phyloP scores from a whole-genome alignment of 2,797 vertebrate species.

The Labeo calbasu region DNA sequence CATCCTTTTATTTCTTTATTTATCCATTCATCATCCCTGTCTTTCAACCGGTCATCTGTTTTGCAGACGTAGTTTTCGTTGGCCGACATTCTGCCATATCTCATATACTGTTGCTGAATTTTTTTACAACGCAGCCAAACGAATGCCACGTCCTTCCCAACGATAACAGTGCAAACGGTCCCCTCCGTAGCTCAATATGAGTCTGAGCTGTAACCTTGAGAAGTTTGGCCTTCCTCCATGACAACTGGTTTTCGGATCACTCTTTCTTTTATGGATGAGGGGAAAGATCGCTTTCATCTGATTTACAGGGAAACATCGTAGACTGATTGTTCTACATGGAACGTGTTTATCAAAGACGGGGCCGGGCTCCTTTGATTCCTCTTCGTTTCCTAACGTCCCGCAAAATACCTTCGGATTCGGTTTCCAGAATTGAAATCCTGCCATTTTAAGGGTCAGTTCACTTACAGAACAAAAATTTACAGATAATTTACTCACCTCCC shows the following conservation, averaged over 20 bases:
- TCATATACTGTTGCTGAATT: slow-evolving; percentile 53
- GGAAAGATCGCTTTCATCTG: slow-evolving; percentile 58
- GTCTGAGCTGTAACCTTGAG: slow-evolving; percentile 63
- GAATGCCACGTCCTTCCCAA: slow-evolving; percentile 66
- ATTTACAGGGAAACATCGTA: slow-evolving; percentile 56
- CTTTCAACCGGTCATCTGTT: slow-evolving; percentile 66
- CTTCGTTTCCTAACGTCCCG: slow-evolving; percentile 28
- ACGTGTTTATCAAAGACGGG: slow-evolving; percentile 50
- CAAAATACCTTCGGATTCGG: slow-evolving; percentile 17
- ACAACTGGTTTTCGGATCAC: slow-evolving; percentile 61
- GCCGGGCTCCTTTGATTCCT: slow-evolving; percentile 15
- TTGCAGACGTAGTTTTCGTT: slow-evolving; percentile 69
- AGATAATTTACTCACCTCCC: no score
- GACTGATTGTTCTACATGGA: slow-evolving; percentile 42
- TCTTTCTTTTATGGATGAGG: slow-evolving; percentile 45
- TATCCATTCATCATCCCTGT: slow-evolving; percentile 62
- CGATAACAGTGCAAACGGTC: slow-evolving; percentile 63
- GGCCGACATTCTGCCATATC: slow-evolving; percentile 57
- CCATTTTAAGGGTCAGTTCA: not conserved
- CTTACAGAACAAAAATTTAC: no score
- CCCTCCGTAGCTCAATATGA: slow-evolving; percentile 37
- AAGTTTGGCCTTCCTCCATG: slow-evolving; percentile 59
- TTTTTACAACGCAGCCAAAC: slow-evolving; percentile 59
- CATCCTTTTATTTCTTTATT: slow-evolving; percentile 64
- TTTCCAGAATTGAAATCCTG: slow-evolving; percentile 10